Base-by-base conservation (phyloP, 2,888 invertebrate species). In the Peribatodes rhomboidaria region DNA sequence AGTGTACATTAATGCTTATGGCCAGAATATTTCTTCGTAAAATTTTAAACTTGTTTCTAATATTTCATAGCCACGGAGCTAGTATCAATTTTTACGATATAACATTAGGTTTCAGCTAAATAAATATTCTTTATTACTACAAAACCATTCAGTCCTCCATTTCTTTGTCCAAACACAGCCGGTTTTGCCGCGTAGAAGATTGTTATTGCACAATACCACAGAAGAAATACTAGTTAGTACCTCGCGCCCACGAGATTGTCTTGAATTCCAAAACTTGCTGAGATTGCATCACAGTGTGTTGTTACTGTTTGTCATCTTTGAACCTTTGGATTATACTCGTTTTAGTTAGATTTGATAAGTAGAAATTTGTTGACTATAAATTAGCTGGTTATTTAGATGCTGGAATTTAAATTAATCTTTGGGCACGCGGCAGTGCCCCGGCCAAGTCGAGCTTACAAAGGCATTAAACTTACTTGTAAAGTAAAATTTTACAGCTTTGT, bases 181-280 rank as follows among this genome's bases (percentile, higher is more conserved):
- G 58, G 74, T 72, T 68, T 76, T 75, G 72, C 78, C 70, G 78
- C 80, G 80, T 84, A 77, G 81, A 79, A 81, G 85, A 88, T 86
- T 68, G 77, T 81, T 84, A 80, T 89, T 89, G 85, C 87, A 75
- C 85, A 86, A 88, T 46, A 20, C 9, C 49, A 50, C 33, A 52
- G 56, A 46, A 31, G 14, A 52, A 16, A 61, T 52, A 56, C 22
- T 46, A 60, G 65, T 27, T 2, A 4, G n/a, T 39, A 47, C 11
- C 11, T 22, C 7, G 6, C 60, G 65, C 65, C 60, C 65, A 65
- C 65, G 52, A 56, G 60, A 46, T 56, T 60, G 56, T 39, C 52
- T 61, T 37, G 79, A 81, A 78, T 79, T 82, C 77, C 75, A 73
- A 74, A 82, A 81, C 82, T 81, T 69, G 73, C 71, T 75, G 73